Conservation (phyloP, 2,113 vertebrate genomes). For the Regulus satrapa region DNA sequence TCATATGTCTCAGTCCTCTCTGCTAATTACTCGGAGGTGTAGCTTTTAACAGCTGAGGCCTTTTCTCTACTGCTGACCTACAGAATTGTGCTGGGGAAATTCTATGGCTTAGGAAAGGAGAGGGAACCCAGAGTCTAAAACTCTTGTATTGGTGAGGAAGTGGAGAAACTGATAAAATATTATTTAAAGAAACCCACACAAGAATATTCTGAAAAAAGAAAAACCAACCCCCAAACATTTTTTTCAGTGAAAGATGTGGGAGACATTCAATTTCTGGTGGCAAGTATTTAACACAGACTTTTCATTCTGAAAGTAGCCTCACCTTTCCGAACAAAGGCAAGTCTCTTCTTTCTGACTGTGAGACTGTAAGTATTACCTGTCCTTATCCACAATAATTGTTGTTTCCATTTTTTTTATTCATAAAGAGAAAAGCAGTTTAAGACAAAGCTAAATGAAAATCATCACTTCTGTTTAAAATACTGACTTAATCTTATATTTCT, state of each 20-base stretch:
- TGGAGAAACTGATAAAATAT: not conserved
- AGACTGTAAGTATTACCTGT: constrained; percentile 76
- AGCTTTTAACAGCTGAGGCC: not conserved
- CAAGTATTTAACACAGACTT: not conserved
- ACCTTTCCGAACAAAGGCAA: not conserved
- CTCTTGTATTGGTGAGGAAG: not conserved
- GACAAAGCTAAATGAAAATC: not conserved
- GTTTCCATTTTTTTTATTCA: not conserved
- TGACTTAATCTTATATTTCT: not conserved
- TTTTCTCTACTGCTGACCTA: not conserved
- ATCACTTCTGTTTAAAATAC: not conserved
- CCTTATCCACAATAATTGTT: constrained; percentile 83
- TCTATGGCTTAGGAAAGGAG: not conserved
- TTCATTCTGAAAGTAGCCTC: not conserved
- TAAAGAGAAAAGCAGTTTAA: not conserved
- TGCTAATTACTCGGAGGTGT: not conserved
- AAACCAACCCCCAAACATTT: not conserved
- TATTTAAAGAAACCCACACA: not conserved
- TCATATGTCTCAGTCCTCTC: not conserved
- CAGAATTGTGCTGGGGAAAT: not conserved
- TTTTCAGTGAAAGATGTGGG: not conserved
- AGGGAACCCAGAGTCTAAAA: not conserved
- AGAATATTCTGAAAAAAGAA: not conserved
- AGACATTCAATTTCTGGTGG: not conserved
- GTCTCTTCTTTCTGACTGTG: not conserved